Conservation (phyloP, 2,888 invertebrate genomes). For the Glaucopsyche alexis region DNA sequence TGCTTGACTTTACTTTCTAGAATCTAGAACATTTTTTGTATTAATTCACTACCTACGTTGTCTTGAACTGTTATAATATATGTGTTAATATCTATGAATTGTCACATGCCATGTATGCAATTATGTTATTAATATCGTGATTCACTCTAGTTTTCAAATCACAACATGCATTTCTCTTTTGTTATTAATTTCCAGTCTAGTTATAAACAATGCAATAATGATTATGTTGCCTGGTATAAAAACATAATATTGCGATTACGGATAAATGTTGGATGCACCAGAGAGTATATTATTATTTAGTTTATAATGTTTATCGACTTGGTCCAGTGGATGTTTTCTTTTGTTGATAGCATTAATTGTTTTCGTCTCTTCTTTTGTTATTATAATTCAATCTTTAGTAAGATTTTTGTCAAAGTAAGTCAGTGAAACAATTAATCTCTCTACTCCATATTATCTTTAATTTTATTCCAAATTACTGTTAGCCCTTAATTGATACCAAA, state of each 20-base stretch:
- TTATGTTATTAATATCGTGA: background rate
- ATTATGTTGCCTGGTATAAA: background rate
- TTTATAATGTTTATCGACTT: background rate
- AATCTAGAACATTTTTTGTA: background rate
- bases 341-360: background rate
- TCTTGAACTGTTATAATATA: too few relatives aligned
- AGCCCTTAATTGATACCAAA: background rate
- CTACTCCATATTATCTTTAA: background rate
- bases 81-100: background rate
- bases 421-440: background rate
- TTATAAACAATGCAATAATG: background rate
- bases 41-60: background rate
- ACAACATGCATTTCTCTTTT: constrained; percentile 4
- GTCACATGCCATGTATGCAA: background rate
- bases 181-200: constrained; percentile 11
- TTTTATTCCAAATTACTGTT: background rate
- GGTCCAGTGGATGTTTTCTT: background rate
- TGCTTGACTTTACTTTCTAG: background rate
- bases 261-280: background rate
- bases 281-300: background rate
- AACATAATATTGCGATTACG: constrained; percentile 9
- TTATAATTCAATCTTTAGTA: background rate
- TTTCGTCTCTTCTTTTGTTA: background rate
- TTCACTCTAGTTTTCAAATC: background rate
- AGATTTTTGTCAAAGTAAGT: background rate